Evolutionary conservation across 2,797 vertebrate genomes (phyloP).

Genomic region (Semotilus atromaculatus): DNA sequence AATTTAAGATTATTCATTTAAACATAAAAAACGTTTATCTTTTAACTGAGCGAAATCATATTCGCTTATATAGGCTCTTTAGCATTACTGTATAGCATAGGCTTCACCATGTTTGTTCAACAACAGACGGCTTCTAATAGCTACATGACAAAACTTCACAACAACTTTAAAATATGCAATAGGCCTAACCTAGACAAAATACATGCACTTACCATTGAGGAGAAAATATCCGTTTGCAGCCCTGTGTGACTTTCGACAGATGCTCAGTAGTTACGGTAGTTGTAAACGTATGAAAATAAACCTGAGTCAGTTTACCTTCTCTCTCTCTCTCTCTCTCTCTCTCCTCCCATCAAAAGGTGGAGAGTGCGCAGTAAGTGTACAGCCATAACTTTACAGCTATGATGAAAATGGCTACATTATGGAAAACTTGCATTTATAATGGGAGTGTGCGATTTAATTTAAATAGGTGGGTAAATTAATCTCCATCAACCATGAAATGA

Average conservation of each 20-base stretch:
- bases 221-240: not conserved
- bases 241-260: not conserved
- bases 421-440: not conserved
- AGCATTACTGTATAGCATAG: not conserved
- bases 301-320: conserved; percentile 1
- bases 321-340: conserved; percentile 24
- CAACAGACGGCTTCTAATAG: not conserved
- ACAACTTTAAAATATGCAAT: not conserved
- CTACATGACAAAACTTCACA: not conserved
- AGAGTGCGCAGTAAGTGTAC: not conserved
- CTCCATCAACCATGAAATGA: not conserved
- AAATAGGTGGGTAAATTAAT: not conserved
- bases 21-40: not conserved
- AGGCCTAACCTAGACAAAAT: not conserved
- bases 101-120: not conserved
- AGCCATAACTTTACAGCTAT: not conserved
- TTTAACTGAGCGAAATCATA: not conserved
- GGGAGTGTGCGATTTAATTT: not conserved
- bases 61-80: not conserved
- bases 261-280: not conserved
- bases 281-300: conserved; percentile 25
- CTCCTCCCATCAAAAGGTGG: conserved; percentile 21
- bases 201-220: conserved; percentile 33
- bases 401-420: not conserved
- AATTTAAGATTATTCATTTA: not conserved